Evolutionary conservation across 2,797 vertebrate genomes (phyloP), one percentile per base, ranked within the genome.

Genomic region (Craterocephalus amniculus): DNA sequence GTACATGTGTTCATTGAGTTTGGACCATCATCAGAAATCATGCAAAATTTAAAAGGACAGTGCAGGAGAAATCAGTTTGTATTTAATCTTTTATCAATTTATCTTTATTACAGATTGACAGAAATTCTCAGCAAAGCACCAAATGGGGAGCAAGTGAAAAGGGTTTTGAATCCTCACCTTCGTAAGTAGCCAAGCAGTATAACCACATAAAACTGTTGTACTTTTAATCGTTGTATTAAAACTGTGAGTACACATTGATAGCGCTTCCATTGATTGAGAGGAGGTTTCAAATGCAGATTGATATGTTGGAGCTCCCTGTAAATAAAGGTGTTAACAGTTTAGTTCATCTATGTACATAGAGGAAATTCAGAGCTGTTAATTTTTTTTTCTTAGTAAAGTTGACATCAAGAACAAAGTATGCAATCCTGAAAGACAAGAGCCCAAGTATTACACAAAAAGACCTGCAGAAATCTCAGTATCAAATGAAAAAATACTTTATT

Each of bases 111-210:
- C 77, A 99, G 97, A 90, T 88, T 99, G 40, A 94, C 92, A 59
- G 96, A 97, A 88, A 91, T 99, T 76, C 83, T 99, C 71, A 81
- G 92, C 43, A 88, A 70, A 63, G 95, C 95, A 74, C 88, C 91
- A 31, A 95, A 92, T 72, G 97, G 95, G 49, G 97, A 99, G 1
- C 96, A 96, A 61, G 86, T 99, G 81, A 99, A 98, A 91, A 95
- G 94, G 79, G 90, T 96, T 60, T 94, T 99, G 49, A 99, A 98
- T 81, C 96, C 98, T 0, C 95, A 97, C 70, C 95, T 99, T 24
- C 92, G 98, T 99, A 85, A 96, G 97, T 97, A 64, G 29, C 45
- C 13, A 45, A 7, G 49, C 31, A 38, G 16, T 48, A 31, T 11
- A 58, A 27, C 6, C 4, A 3, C 14, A 26, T 22, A 26, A 26